Evolutionary conservation across 2,113 vertebrate genomes (phyloP).

Genomic region (Nymphicus hollandicus): DNA sequence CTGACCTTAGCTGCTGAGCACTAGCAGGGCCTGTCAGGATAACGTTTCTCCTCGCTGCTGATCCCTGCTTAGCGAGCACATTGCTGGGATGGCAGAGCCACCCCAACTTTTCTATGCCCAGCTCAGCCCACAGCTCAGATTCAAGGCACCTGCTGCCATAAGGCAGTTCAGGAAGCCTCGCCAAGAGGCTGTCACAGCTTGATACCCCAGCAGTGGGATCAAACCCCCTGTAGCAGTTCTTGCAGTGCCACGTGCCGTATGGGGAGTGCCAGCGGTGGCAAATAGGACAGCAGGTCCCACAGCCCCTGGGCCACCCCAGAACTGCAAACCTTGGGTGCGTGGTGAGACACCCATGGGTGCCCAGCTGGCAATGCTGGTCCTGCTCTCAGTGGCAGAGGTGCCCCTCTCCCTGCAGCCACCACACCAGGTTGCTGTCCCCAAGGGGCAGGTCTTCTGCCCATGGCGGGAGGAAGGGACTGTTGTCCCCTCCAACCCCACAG

Average conservation of each 20-base stretch:
- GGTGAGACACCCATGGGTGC: background rate
- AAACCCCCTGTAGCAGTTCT: background rate
- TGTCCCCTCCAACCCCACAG: background rate
- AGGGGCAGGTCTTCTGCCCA: background rate
- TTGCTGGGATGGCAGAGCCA: constrained; percentile 35
- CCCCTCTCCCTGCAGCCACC: background rate
- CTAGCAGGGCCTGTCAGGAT: background rate
- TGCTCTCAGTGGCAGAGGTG: background rate
- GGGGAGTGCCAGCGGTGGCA: background rate
- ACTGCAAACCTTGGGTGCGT: background rate
- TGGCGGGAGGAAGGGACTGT: background rate
- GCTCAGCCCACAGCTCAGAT: background rate
- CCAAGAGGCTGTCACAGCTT: rapidly evolving
- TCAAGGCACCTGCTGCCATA: constrained; percentile 8
- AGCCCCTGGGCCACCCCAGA: background rate
- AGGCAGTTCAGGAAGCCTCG: background rate
- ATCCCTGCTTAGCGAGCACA: constrained; percentile 12
- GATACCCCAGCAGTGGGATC: background rate
- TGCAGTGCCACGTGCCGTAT: rapidly evolving
- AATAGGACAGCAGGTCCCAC: background rate
- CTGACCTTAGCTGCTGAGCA: constrained; percentile 33
- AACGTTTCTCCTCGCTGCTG: constrained; percentile 5
- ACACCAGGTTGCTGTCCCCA: background rate
- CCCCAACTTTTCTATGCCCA: background rate
- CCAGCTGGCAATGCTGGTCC: background rate